Evolutionary conservation across 1,140 invertebrate genomes (phyloP).

Genomic region (Drosophila guanche): DNA sequence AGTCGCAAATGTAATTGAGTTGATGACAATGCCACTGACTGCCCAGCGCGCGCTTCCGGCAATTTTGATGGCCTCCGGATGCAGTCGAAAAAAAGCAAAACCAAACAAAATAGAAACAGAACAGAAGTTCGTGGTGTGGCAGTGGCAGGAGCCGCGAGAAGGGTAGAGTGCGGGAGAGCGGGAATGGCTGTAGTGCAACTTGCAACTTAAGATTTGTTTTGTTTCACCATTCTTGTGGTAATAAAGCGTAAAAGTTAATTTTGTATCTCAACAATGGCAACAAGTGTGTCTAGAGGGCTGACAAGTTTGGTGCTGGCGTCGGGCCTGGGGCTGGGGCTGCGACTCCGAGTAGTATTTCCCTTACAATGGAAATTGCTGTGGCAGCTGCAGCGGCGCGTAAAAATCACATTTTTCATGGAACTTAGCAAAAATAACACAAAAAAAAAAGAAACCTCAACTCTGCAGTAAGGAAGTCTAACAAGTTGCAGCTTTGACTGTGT

Average conservation of each 20-base stretch:
- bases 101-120: constrained; percentile 24
- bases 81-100: constrained; percentile 57
- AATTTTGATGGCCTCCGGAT: constrained; percentile 77
- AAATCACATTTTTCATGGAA: constrained; percentile 69
- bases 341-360: constrained; percentile 3
- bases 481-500: constrained; percentile 49
- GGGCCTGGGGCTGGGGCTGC: background rate
- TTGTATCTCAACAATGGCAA: constrained; percentile 57
- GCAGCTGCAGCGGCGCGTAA: constrained; percentile 56
- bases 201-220: constrained; percentile 67
- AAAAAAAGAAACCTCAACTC: constrained; percentile 6
- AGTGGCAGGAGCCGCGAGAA: constrained; percentile 3
- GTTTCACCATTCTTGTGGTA: constrained; percentile 68
- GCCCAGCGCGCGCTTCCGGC: constrained; percentile 64
- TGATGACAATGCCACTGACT: constrained; percentile 65
- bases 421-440: constrained; percentile 48
- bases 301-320: constrained; percentile 1
- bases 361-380: background rate
- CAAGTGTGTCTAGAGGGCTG: constrained; percentile 21
- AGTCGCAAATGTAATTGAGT: constrained; percentile 75
- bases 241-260: constrained; percentile 80
- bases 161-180: constrained; percentile 3
- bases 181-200: constrained; percentile 12
- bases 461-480: constrained; percentile 46
- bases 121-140: constrained; percentile 1